phyloP scores from a whole-genome alignment of 2,888 invertebrate species.

The Ferdinandea cuprea region DNA sequence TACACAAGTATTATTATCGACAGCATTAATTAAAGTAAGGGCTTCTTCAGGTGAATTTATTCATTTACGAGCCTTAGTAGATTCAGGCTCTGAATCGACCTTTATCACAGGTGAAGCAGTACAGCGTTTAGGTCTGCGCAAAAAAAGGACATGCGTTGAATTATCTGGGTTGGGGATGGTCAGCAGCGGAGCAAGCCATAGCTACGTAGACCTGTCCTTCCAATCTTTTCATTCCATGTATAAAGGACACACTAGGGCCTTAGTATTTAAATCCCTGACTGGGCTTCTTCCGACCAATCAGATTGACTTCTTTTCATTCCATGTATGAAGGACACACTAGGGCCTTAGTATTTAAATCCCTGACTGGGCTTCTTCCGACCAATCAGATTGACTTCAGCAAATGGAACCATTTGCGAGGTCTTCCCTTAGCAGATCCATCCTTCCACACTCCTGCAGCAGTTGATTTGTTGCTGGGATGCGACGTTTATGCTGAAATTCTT shows the following conservation, averaged over 20 bases:
- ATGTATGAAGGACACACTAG: too few relatives aligned
- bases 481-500: constrained; percentile 6
- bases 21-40: background rate
- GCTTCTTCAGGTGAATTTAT: background rate
- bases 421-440: background rate
- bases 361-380: too few relatives aligned
- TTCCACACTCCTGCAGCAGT: background rate
- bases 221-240: background rate
- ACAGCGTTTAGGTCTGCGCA: background rate
- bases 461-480: background rate
- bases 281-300: background rate
- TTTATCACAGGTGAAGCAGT: constrained; percentile 5
- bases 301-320: too few relatives aligned
- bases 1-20: constrained; percentile 1
- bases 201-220: constrained; percentile 1
- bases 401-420: background rate
- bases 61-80: constrained; percentile 3
- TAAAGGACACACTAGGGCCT: background rate
- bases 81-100: constrained; percentile 9
- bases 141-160: constrained; percentile 5
- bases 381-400: too few relatives aligned
- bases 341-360: too few relatives aligned
- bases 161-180: constrained; percentile 29
- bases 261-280: constrained; percentile 11
- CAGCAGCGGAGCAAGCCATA: constrained; percentile 24